Conservation (phyloP, 2,888 invertebrate species). For the Sylvicola cinctus region DNA sequence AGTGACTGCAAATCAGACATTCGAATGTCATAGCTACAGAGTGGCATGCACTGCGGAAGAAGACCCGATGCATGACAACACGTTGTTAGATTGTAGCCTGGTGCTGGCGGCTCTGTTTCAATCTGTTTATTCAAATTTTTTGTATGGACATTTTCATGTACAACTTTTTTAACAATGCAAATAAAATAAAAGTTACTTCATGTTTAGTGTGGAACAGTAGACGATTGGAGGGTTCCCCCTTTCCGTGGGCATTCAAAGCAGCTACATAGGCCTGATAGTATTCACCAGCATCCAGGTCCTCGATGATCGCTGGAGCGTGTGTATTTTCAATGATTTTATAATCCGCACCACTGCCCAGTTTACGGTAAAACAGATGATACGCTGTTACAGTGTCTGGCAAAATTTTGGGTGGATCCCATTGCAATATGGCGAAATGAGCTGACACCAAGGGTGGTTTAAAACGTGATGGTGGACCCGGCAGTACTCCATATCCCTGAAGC, state of each 20-base stretch:
- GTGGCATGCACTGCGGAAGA: conserved; percentile 39
- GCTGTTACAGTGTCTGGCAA: conserved; percentile 48
- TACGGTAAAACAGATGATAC: conserved; percentile 39
- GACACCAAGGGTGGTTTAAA: conserved; percentile 53
- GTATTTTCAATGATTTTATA: conserved; percentile 34
- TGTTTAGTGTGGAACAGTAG: conserved; percentile 57
- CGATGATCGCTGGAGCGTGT: conserved; percentile 52
- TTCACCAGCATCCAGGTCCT: conserved; percentile 48
- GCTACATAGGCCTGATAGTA: conserved; percentile 65
- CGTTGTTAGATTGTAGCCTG: conserved; percentile 54
- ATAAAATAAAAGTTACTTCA: conserved; percentile 27
- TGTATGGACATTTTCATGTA: too few species aligned
- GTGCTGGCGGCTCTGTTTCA: conserved; percentile 21
- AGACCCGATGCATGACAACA: conserved; percentile 52
- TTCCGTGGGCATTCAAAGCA: conserved; percentile 59
- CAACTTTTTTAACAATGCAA: too few species aligned
- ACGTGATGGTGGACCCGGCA: conserved; percentile 49
- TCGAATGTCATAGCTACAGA: conserved; percentile 64
- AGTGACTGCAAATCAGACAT: conserved; percentile 57
- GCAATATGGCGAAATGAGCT: conserved; percentile 53
- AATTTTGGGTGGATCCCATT: conserved; percentile 53
- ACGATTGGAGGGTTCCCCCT: conserved; percentile 52
- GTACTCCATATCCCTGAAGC: conserved; percentile 64
- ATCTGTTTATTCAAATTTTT: conserved; percentile 10
- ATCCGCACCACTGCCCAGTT: conserved; percentile 32